Evolutionary conservation across 2,888 invertebrate genomes (phyloP).

Genomic region (Dexiosoma caninum): DNA sequence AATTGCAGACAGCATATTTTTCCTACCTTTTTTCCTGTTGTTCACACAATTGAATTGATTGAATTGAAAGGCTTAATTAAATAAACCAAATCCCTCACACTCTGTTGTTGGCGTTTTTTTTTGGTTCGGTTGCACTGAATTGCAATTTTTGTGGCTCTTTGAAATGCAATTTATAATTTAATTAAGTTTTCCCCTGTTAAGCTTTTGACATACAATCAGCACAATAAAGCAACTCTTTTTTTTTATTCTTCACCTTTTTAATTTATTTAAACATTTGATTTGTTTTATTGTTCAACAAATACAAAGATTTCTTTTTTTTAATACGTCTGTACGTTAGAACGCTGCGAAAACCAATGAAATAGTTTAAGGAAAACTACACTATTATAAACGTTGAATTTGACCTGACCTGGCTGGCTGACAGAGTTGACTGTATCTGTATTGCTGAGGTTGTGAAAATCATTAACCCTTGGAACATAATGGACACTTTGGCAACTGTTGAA

Average conservation of each 20-base stretch:
- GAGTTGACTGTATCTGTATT: slow-evolving; percentile 28
- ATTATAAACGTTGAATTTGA: slow-evolving; percentile 52
- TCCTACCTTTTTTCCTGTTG: background rate
- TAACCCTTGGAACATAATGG: no score
- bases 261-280: slow-evolving; percentile 37
- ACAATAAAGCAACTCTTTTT: background rate
- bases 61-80: slow-evolving; percentile 35
- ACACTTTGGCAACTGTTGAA: no score
- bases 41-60: slow-evolving; percentile 26
- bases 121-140: background rate
- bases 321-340: slow-evolving; percentile 54
- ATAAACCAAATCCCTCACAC: slow-evolving; percentile 37
- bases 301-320: background rate
- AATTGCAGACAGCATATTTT: background rate
- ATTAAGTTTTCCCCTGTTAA: slow-evolving; percentile 30
- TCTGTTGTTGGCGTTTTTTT: background rate
- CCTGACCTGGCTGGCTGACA: slow-evolving; percentile 43
- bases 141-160: slow-evolving; percentile 12
- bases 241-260: slow-evolving; percentile 3
- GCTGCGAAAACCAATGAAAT: slow-evolving; percentile 60
- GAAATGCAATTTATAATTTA: slow-evolving; percentile 40
- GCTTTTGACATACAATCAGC: background rate
- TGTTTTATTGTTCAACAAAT: background rate
- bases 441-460: background rate
- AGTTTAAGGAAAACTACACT: slow-evolving; percentile 44